These are phyloP conservation scores for Beaufortia kweichowensis DNA, from an alignment of 2,113 vertebrate genomes.

Conservation along the genomic window DNA sequence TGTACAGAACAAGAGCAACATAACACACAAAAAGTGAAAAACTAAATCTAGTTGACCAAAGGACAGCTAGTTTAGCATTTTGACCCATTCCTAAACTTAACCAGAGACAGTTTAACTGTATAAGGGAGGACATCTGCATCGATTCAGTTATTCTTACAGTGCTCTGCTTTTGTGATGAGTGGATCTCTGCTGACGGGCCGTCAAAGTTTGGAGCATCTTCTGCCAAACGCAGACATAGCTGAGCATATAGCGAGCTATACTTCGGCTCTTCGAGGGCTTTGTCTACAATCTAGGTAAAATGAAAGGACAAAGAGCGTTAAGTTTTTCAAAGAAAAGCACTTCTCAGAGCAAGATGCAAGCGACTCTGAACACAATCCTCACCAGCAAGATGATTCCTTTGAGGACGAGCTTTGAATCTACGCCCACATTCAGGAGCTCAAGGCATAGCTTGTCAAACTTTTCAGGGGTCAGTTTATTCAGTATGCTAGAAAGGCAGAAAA, in stretches of 20 bases:
- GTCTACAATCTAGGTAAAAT: constrained; percentile 90
- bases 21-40: not conserved
- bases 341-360: not conserved
- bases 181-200: constrained; percentile 86
- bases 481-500: constrained; percentile 79
- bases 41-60: no score
- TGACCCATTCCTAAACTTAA: no score
- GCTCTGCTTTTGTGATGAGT: constrained; percentile 86
- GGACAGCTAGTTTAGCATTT: no score
- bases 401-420: constrained; percentile 99
- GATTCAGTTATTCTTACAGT: constrained; percentile 78
- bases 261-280: constrained; percentile 99
- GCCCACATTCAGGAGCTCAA: constrained; percentile 99
- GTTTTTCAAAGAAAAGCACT: not conserved
- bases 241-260: constrained; percentile 95
- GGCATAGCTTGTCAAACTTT: constrained; percentile 99
- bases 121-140: not conserved
- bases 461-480: constrained; percentile 99
- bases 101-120: not conserved
- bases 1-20: constrained; percentile 57
- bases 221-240: constrained; percentile 94
- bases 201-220: constrained; percentile 95
- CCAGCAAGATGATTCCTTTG: constrained; percentile 99
- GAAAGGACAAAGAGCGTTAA: not conserved
- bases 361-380: constrained; percentile 76